These are phyloP conservation scores for Probosciger aterrimus DNA, from an alignment of 2,113 vertebrate species.

Conservation along the genomic window DNA sequence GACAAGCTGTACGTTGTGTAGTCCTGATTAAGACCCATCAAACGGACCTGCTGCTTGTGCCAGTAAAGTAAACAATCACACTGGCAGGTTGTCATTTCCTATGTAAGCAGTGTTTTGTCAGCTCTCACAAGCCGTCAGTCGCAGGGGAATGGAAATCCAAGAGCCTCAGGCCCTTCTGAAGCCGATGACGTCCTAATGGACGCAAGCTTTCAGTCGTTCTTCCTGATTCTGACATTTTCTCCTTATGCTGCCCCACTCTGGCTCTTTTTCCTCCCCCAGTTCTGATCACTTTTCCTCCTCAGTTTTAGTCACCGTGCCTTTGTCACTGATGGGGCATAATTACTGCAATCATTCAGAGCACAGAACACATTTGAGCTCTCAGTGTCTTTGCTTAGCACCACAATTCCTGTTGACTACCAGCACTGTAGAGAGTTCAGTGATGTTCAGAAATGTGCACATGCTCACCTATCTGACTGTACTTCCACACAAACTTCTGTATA, in stretches of 20 bases:
- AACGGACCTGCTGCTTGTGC: background rate
- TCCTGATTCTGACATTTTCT: background rate
- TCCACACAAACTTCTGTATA: background rate
- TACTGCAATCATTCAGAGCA: background rate
- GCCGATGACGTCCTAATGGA: background rate
- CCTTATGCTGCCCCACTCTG: background rate
- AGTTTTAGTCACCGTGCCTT: background rate
- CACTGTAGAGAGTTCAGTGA: background rate
- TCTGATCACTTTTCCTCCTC: constrained; percentile 2
- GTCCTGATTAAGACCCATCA: background rate
- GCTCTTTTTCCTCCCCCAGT: background rate
- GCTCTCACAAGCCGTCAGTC: background rate
- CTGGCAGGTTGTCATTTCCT: background rate
- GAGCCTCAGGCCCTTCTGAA: background rate
- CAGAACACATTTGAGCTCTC: background rate
- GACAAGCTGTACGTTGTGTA: background rate
- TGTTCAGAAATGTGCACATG: background rate
- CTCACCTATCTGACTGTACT: background rate
- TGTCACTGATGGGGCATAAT: background rate
- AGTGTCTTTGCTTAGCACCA: background rate
- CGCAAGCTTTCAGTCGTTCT: background rate
- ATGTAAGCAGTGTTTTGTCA: background rate
- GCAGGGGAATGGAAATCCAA: background rate
- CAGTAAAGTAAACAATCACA: background rate
- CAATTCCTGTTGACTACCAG: background rate